Evolutionary conservation across 2,888 invertebrate species (phyloP), one percentile per base, ranked within the genome.

Genomic region (Laothoe populi): DNA sequence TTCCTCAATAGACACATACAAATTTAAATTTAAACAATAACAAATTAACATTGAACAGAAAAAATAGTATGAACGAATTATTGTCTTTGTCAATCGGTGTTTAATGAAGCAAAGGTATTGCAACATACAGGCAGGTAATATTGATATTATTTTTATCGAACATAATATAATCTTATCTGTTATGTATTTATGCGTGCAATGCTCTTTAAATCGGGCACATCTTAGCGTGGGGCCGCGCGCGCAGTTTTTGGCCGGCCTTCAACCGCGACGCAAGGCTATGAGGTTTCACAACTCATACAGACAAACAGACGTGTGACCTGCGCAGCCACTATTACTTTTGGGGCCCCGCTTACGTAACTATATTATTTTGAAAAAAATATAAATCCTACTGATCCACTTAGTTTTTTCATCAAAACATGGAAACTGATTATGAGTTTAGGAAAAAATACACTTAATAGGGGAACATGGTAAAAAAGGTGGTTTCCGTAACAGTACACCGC

Each of bases 401-500:
- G 26, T 69, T 75, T 77, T 75, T 71, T 64, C 66, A 61, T 57
- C 66, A 73, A 79, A 84, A 82, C 82, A 86, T 82, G 81, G 84
- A 83, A 84, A 83, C 75, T 77, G 86, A 85, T 88, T 83, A 84
- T 77, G 70, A 63, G 64, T 60, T 60, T 63, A 67, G 63, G 66
- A 69, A 74, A 81, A 86, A 85, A 86, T 83, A 77, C 68, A 77
- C 81, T 87, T 88, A 91, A 90, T 89, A 87, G 87, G 90, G 87
- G 87, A 87, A 83, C 78, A 80, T 70, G 64, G 75, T 82, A 84
- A 88, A 87, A 87, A 88, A 83, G 75, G 79, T 72, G 82, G 90
- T 90, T 91, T 89, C 92, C 92, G 92, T 91, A 92, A 92, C 90
- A 77, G 78, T 83, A 92, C 81, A 87, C 90, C 84, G 81, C 81